Base-by-base conservation (phyloP, 2,888 invertebrate species). In the Atherix ibis region DNA sequence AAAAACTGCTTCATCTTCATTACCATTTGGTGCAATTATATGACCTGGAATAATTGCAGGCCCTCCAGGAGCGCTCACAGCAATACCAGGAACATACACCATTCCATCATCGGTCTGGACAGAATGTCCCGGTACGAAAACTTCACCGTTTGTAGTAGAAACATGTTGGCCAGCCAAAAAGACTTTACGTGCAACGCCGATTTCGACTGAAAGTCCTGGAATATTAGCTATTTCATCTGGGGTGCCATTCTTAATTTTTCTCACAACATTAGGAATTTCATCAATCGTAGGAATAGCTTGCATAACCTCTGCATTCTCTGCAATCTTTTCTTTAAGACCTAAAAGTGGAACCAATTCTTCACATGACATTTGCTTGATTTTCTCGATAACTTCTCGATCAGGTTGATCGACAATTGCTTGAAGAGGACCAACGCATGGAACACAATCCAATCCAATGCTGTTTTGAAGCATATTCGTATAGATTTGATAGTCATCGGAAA, bases 51-150 rank as follows among this genome's bases (percentile, higher is more conserved):
- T 68, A 13, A 82, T 61, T 17, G 71, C 66, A 1, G 76, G 74
- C 17, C 77, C 76, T 29, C 68, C 64, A 15, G 76, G 73, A 2
- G 77, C 72, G 45, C 70, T 68, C 10, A 82, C 68, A 27, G 73
- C 77, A 39, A 81, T 66, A 2, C 82, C 82, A 14, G 82, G 79
- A 24, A 78, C 71, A 54, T 82, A 83, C 32, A 70, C 61, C 9
- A 67, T 64, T 0, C 80, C 80, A 38, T 65, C 63, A 30, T 76
- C 73, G 3, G 77, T 79, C 44, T 72, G 66, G 5, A 81, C 62
- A 1, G 79, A 76, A 56, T 80, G 79, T 4, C 82, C 82, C 0
- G 82, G 79, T 10, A 81, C 71, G 50, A 82, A 82, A 28, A 76
- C 58, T 19, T 71, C 68, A 3, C 80, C 80, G 36, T 67, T 68